phyloP scores from a whole-genome alignment of 2,888 invertebrate species.

The Tachystola acroxantha region DNA sequence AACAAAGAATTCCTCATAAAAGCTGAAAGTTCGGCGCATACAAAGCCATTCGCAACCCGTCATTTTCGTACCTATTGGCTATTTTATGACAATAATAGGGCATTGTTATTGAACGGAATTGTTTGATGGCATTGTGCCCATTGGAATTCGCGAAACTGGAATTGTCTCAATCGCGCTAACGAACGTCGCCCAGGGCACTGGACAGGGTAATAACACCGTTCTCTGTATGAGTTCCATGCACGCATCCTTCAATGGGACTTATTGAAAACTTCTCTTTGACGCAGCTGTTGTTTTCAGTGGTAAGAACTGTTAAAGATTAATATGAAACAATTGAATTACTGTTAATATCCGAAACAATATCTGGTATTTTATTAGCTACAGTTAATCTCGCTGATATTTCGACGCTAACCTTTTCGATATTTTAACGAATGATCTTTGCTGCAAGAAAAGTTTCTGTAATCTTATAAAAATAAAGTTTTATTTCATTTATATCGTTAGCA shows the following conservation, averaged over 20 bases:
- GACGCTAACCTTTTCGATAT: too few species aligned
- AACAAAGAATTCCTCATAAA: conserved; percentile 69
- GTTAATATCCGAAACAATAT: too few species aligned
- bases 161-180: conserved; percentile 68
- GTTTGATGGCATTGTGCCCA: conserved; percentile 53
- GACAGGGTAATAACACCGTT: conserved; percentile 22
- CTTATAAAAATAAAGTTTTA: too few species aligned
- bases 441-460: too few species aligned
- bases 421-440: too few species aligned
- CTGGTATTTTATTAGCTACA: too few species aligned
- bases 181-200: conserved; percentile 44
- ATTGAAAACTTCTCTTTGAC: conserved; percentile 7
- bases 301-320: too few species aligned
- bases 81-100: conserved; percentile 73
- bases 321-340: too few species aligned
- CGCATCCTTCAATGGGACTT: conserved; percentile 12
- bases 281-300: conserved; percentile 5
- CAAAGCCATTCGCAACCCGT: conserved; percentile 70
- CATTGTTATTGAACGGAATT: conserved; percentile 57
- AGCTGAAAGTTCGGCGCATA: conserved; percentile 56
- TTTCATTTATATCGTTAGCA: too few species aligned
- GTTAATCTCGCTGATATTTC: too few species aligned
- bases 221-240: conserved; percentile 7
- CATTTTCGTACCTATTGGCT: conserved; percentile 76
- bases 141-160: conserved; percentile 70